Base-by-base conservation (phyloP, 2,113 vertebrate genomes). In the Odobenus rosmarus region DNA sequence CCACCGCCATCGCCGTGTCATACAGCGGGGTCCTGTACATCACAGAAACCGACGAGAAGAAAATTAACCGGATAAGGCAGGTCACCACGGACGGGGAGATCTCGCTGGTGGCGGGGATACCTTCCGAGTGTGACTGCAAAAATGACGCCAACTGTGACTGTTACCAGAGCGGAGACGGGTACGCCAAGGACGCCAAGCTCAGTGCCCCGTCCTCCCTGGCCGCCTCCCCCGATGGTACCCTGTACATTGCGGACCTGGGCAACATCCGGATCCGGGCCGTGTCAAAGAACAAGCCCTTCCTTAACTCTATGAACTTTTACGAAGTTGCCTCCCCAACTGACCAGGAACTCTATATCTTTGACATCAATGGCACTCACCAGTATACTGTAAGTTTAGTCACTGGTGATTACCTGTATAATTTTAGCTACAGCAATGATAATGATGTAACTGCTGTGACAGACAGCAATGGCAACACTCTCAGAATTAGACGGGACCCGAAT, bases 101-200 rank as follows among this genome's bases (percentile, higher is more conserved):
- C 98, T 99, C 99, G 2, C 98, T 99, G 92, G 99, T 99, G 96
- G 99, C 99, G 0, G 99, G 99, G 39, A 98, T 99, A 77, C 99
- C 98, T 33, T 99, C 99, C 0, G 99, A 99, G 83, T 99, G 99
- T 39, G 99, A 99, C 96, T 99, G 99, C 98, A 99, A 99, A 98
- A 99, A 99, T 0, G 99, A 99, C 28, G 99, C 99, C 98, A 99
- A 99, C 98, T 99, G 99, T 42, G 99, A 99, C 99, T 99, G 99
- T 82, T 99, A 99, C 97, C 99, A 99, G 97, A 99, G 98, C 0
- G 99, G 99, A 5, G 99, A 99, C 0, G 99, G 99, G 86, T 99
- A 99, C 15, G 99, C 99, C 98, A 99, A 99, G 97, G 99, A 99
- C 12, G 99, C 99, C 85, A 99, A 99, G 96, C 99, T 99, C 59